A percentile compares a stretch with the other conserved stretches of the same genome.
These are phyloP conservation scores for Pelecanoides urinatrix DNA, from an alignment of 2,113 vertebrate species.

Conservation along the genomic window DNA sequence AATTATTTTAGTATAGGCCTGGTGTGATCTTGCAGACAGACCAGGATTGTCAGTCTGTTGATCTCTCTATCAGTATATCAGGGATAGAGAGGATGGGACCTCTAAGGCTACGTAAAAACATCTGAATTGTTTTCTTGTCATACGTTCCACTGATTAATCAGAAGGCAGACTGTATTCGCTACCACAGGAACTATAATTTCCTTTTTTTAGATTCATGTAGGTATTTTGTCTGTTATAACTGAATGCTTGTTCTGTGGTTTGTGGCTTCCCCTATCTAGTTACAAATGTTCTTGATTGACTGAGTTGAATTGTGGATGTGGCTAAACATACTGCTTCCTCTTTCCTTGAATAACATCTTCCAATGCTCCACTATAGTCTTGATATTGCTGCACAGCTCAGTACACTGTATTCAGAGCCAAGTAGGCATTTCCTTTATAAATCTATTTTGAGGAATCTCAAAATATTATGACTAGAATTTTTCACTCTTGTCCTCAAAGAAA, in stretches of 20 bases:
- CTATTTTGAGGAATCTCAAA: not conserved
- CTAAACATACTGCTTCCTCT: constrained; percentile 19
- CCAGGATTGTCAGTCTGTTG: not conserved
- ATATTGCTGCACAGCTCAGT: not conserved
- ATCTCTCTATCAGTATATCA: not conserved
- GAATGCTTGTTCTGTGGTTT: constrained; percentile 35
- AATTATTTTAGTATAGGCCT: not conserved
- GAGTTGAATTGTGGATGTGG: constrained; percentile 17
- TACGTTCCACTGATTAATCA: not conserved
- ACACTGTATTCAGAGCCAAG: not conserved
- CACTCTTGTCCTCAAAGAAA: not conserved
- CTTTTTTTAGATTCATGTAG: not conserved
- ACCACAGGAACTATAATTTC: not conserved
- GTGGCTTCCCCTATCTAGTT: constrained; percentile 10
- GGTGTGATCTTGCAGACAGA: not conserved
- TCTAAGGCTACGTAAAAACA: not conserved
- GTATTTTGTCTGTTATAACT: not conserved
- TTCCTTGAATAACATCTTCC: not conserved
- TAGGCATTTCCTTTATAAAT: not conserved
- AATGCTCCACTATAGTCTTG: not conserved
- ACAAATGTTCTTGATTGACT: not conserved
- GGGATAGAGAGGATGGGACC: not conserved
- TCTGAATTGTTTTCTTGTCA: not conserved
- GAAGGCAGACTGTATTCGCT: not conserved
- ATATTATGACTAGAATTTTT: not conserved